A percentile compares a stretch with the other conserved stretches of the same genome.
Evolutionary conservation across 2,888 invertebrate species (phyloP).

Genomic region (Agriopis marginaria): DNA sequence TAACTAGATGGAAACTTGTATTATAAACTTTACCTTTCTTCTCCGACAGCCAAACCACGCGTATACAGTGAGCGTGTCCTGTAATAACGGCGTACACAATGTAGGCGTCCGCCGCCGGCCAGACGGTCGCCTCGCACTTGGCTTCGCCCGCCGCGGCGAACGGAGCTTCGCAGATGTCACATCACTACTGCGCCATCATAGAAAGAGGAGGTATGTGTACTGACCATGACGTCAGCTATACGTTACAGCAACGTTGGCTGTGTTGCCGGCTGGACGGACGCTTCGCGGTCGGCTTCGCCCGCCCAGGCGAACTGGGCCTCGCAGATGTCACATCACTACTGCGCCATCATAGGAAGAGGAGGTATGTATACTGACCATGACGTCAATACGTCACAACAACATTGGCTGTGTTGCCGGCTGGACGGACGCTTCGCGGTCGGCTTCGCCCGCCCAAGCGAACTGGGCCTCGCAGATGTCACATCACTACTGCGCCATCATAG

Average conservation of each 20-base stretch:
- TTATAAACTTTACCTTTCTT: not conserved
- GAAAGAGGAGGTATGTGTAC: constrained; percentile 67
- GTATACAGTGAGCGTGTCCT: constrained; percentile 85
- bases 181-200: constrained; percentile 84
- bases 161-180: constrained; percentile 81
- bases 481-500: no score
- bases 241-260: constrained; percentile 81
- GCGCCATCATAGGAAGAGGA: constrained; percentile 74
- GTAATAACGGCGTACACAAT: constrained; percentile 84
- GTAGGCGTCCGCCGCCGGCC: constrained; percentile 83
- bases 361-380: constrained; percentile 42
- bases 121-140: constrained; percentile 85
- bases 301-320: constrained; percentile 83
- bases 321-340: constrained; percentile 60
- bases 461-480: constrained; percentile 77
- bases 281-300: constrained; percentile 84
- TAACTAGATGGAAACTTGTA: not conserved
- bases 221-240: not conserved
- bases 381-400: no score
- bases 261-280: constrained; percentile 81
- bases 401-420: no score
- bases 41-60: constrained; percentile 73
- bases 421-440: no score
- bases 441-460: constrained; percentile 81
- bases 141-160: constrained; percentile 83